phyloP scores from a whole-genome alignment of 2,888 invertebrate species.

The Oxytorus armatus region DNA sequence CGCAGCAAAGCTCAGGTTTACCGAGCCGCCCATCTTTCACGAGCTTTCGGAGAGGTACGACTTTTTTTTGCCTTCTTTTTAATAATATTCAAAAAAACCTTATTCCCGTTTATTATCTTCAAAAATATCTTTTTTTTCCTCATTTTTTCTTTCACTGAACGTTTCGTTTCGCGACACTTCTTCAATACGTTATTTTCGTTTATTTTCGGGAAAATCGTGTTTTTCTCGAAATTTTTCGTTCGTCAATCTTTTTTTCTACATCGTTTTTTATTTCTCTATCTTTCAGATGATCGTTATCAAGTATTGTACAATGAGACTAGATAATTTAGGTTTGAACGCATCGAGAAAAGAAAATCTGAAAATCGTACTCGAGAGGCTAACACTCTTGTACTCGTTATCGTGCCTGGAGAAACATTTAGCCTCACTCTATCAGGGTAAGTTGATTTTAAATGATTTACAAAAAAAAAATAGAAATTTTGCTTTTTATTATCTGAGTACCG shows the following conservation, averaged over 20 bases:
- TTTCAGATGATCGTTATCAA: slow-evolving; percentile 83
- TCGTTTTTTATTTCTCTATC: too few relatives aligned
- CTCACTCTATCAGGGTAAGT: slow-evolving; percentile 88
- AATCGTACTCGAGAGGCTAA: slow-evolving; percentile 86
- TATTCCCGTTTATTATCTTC: neutral
- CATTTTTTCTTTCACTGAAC: neutral
- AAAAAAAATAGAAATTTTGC: too few relatives aligned
- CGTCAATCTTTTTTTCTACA: neutral
- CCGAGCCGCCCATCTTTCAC: slow-evolving; percentile 90
- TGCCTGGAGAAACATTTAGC: slow-evolving; percentile 90
- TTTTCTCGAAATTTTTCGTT: neutral
- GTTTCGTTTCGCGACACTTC: slow-evolving; percentile 1
- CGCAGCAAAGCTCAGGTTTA: slow-evolving; percentile 93
- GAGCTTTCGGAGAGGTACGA: slow-evolving; percentile 90
- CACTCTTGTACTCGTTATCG: slow-evolving; percentile 86
- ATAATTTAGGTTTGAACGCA: slow-evolving; percentile 79
- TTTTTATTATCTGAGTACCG: too few relatives aligned
- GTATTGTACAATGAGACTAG: slow-evolving; percentile 85
- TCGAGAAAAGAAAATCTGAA: slow-evolving; percentile 82
- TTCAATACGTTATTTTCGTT: too few relatives aligned
- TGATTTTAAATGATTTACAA: slow-evolving; percentile 12
- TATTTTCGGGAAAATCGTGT: too few relatives aligned
- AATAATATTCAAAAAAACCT: neutral
- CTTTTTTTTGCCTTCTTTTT: neutral
- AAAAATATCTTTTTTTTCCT: neutral